Percentiles rank a stretch among this genome's conserved stretches.
Evolutionary conservation across 2,113 vertebrate species (phyloP).

Genomic region (Hippocampus abdominalis): DNA sequence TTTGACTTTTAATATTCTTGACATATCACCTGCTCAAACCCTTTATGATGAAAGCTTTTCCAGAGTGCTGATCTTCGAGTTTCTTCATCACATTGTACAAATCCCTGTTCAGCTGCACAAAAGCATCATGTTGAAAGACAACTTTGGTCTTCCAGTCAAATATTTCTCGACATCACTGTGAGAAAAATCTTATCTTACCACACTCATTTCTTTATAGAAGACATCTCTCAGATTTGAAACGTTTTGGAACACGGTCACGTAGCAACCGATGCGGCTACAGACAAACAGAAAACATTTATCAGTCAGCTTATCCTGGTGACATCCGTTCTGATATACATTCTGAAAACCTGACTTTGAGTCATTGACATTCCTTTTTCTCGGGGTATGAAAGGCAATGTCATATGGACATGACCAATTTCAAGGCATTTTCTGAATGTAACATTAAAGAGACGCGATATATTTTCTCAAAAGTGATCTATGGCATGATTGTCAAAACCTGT

Average conservation of each 20-base stretch:
- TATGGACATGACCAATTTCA: no score
- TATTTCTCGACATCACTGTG: not conserved
- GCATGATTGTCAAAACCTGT: no score
- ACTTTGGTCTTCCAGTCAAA: not conserved
- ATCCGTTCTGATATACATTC: not conserved
- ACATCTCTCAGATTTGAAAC: conserved; percentile 89
- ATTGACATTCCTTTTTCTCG: not conserved
- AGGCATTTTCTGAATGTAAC: no score
- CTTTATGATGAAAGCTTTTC: conserved; percentile 88
- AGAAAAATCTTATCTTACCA: conserved; percentile 68
- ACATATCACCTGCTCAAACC: conserved; percentile 66
- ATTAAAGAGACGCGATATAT: no score
- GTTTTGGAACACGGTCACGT: conserved; percentile 88
- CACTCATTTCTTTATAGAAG: conserved; percentile 96
- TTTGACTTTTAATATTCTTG: not conserved
- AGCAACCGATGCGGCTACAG: conserved; percentile 84
- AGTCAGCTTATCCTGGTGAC: not conserved
- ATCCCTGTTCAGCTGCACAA: conserved; percentile 73
- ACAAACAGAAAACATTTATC: conserved; percentile 5
- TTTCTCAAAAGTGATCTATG: no score
- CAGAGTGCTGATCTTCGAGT: conserved; percentile 87
- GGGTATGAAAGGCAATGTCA: not conserved
- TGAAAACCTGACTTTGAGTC: not conserved
- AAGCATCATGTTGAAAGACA: conserved; percentile 1
- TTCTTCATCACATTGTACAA: conserved; percentile 91